phyloP scores from a whole-genome alignment of 2,888 invertebrate species.

The Thecocarcelia acutangulata region DNA sequence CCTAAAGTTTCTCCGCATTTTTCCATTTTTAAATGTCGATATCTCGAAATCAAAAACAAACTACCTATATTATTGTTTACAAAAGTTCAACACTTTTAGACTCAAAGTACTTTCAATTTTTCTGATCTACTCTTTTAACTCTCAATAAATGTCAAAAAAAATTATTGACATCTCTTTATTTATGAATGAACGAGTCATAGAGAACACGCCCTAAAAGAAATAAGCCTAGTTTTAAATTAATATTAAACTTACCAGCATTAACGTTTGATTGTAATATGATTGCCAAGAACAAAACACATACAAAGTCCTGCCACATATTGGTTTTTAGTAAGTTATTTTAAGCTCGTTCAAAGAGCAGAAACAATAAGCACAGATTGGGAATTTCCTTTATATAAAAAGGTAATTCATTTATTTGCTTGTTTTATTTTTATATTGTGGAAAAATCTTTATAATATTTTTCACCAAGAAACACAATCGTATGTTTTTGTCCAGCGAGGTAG shows the following conservation, averaged over 20 bases:
- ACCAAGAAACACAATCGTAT: conserved; percentile 1
- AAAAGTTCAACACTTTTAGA: neutral
- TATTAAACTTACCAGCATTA: conserved; percentile 58
- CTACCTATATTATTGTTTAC: too few relatives aligned
- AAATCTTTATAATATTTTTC: conserved; percentile 22
- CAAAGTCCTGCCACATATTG: conserved; percentile 55
- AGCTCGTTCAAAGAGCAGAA: neutral
- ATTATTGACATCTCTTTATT: conserved; percentile 43
- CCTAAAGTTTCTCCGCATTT: too few relatives aligned
- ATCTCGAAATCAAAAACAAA: too few relatives aligned
- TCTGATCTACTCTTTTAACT: conserved; percentile 14
- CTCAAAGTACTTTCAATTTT: neutral
- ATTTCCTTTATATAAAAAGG: conserved; percentile 20
- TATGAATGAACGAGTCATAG: conserved; percentile 52
- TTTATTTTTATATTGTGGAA: neutral
- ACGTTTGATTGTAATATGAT: conserved; percentile 24
- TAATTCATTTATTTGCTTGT: conserved; percentile 37
- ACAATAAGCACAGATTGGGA: neutral
- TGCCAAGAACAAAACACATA: conserved; percentile 39
- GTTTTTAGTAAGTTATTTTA: neutral
- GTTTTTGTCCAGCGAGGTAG: conserved; percentile 12
- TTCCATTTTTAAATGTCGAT: too few relatives aligned
- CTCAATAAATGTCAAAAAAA: conserved; percentile 48
- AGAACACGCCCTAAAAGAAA: conserved; percentile 63
- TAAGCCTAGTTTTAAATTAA: conserved; percentile 46